A percentile compares a stretch with the other conserved stretches of the same genome.
Conservation (phyloP, 2,797 vertebrate genomes). For the Peromyscus attwateri region DNA sequence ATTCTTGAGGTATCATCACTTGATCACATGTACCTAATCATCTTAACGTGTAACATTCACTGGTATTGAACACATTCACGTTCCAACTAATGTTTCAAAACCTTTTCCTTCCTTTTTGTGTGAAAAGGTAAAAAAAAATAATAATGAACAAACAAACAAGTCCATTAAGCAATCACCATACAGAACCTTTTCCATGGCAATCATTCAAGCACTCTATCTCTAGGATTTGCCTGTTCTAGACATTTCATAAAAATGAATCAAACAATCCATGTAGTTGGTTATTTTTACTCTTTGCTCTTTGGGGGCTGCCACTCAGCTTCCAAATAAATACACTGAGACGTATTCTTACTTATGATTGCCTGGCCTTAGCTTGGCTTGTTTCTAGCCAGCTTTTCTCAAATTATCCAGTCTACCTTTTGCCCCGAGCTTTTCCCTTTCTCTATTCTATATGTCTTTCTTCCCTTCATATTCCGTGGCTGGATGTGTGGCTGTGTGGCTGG, state of each 20-base stretch:
- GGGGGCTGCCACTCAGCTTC: neutral
- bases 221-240: neutral
- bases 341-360: neutral
- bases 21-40: neutral
- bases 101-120: neutral
- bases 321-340: neutral
- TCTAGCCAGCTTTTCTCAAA: neutral
- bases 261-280: neutral
- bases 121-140: neutral
- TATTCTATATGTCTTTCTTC: neutral
- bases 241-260: neutral
- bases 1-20: neutral
- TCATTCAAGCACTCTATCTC: neutral
- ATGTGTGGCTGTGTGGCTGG: neutral
- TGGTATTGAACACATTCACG: neutral
- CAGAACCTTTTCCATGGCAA: neutral
- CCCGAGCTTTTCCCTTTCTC: neutral
- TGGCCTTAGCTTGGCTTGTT: neutral
- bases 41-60: neutral
- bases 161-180: neutral
- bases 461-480: neutral
- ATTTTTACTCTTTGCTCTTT: neutral
- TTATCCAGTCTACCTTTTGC: neutral
- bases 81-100: neutral
- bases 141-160: neutral